Base-by-base conservation (phyloP, 2,888 invertebrate species). In the Campaea margaritaria region DNA sequence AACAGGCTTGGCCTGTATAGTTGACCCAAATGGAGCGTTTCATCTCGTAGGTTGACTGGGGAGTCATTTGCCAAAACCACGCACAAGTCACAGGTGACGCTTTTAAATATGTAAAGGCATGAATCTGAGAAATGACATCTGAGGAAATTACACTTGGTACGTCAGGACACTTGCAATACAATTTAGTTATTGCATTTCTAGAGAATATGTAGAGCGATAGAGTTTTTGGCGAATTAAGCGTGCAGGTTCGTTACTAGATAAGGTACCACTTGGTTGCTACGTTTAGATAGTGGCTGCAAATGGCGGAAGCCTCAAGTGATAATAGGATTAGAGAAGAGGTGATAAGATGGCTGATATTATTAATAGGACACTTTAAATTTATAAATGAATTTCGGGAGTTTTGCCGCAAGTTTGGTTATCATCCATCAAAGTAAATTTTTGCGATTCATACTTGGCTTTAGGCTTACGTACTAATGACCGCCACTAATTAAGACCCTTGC, bases 21-120 rank as follows among this genome's bases (percentile, higher is more conserved):
- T 78, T 86, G 87, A 86, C 86, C 87, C 70, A 83, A 78, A 86
- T 85, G 80, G 60, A 70, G 65, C 62, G 70, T 74, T 81, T 73
- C 77, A 78, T 74, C 74, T 74, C 68, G 65, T 60, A 68, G 70
- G 65, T 72, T 68, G 68, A 64, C 70, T 66, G 64, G 69, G 62
- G 67, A 71, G 70, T 74, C 74, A 73, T 73, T 76, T 70, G 21
- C 67, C 58, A 60, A 61, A 64, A 56, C 45, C 49, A 62, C 55
- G 55, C 55, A 50, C 70, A 78, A 76, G 74, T 66, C 51, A 75
- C 52, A 61, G 70, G 78, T 21, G 21, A 21, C n/a, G n/a, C n/a
- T n/a, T n/a, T n/a, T n/a, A n/a, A n/a, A n/a, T n/a, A n/a, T 21
- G 21, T 21, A 21, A 5, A 21, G 2, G 5, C 21, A 5, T 21